Percentiles rank a stretch among this genome's conserved stretches.
Conservation (phyloP, 2,113 vertebrate genomes). For the Tretioscincus oriximinensis region DNA sequence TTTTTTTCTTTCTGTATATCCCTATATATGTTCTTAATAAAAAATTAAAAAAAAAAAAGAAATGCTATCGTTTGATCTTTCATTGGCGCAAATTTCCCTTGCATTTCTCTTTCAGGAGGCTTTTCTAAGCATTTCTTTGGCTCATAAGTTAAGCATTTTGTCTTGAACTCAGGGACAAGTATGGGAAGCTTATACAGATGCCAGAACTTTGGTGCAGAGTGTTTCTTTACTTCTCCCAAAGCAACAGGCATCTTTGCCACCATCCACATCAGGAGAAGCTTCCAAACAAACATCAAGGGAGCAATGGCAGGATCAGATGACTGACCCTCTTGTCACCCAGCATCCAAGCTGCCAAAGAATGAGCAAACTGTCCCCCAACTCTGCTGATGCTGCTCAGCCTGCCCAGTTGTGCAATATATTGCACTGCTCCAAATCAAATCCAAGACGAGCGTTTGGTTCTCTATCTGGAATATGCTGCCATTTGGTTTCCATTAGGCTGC, state of each 20-base stretch:
- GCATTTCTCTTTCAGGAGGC: too few species aligned
- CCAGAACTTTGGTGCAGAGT: too few species aligned
- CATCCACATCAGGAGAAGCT: background rate
- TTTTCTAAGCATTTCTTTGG: background rate
- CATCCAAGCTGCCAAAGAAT: background rate
- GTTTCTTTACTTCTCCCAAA: background rate
- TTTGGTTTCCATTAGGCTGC: background rate
- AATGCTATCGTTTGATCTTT: too few species aligned
- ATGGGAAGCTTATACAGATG: too few species aligned
- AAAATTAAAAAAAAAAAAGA: too few species aligned
- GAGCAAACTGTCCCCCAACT: background rate
- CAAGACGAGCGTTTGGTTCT: slow-evolving; percentile 1
- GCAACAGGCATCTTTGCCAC: background rate
- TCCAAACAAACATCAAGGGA: background rate
- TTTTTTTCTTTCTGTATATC: too few species aligned
- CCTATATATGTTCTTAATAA: too few species aligned
- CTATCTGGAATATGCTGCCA: slow-evolving; percentile 3
- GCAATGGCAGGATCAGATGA: background rate
- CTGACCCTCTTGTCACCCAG: background rate
- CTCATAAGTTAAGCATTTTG: background rate
- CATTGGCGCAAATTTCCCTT: background rate
- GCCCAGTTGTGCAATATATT: background rate
- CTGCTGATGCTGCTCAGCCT: too few species aligned
- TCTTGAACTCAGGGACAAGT: background rate
- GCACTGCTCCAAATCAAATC: background rate